Conservation (phyloP, 2,113 vertebrate species). For the Oreotrochilus melanogaster region DNA sequence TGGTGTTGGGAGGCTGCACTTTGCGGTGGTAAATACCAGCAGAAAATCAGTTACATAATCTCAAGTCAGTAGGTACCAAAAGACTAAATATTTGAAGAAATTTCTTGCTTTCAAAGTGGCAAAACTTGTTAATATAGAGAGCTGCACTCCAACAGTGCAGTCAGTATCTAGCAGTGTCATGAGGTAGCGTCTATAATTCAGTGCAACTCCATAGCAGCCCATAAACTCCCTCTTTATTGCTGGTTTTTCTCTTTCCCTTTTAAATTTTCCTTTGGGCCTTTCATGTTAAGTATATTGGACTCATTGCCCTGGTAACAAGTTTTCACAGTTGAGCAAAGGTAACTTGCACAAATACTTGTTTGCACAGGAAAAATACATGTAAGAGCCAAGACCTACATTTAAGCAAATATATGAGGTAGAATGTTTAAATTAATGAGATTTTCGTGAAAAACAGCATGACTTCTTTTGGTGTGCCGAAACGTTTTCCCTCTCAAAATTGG, state of each 20-base stretch:
- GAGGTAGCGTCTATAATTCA: background rate
- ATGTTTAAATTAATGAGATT: conserved; percentile 46
- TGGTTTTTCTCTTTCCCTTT: background rate
- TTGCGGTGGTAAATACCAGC: conserved; percentile 53
- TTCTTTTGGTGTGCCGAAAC: background rate
- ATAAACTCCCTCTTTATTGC: background rate
- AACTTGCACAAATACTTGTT: conserved; percentile 62
- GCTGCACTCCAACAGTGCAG: background rate
- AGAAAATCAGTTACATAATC: conserved; percentile 49
- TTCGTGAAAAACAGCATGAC: background rate
- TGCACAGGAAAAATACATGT: conserved; percentile 24
- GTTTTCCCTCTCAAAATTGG: background rate
- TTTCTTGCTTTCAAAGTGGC: conserved; percentile 44
- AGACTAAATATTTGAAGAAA: conserved; percentile 38
- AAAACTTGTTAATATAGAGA: background rate
- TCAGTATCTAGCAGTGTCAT: background rate
- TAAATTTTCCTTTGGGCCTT: conserved; percentile 38
- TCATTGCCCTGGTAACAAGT: conserved; percentile 41
- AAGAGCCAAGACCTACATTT: conserved; percentile 53
- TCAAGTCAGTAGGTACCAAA: conserved; percentile 44
- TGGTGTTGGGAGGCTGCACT: conserved; percentile 65
- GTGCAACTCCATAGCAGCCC: background rate
- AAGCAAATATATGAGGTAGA: conserved; percentile 44
- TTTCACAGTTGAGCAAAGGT: conserved; percentile 11
- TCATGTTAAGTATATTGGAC: conserved; percentile 9